These are phyloP conservation scores for Nasalis larvatus DNA, from an alignment of 2,113 vertebrate genomes.

Conservation along the genomic window DNA sequence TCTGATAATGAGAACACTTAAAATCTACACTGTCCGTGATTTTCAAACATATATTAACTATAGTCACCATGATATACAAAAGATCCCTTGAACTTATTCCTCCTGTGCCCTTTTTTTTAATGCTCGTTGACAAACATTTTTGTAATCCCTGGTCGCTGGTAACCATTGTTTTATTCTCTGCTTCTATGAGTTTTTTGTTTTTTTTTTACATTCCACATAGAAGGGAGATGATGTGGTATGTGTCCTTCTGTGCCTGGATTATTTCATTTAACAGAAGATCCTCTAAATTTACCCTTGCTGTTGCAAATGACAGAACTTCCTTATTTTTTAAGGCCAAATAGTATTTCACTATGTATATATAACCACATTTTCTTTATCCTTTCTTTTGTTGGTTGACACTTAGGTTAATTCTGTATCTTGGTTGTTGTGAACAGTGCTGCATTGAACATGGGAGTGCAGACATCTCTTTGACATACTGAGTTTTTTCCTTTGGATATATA, in stretches of 20 bases:
- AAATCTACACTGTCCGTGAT: background rate
- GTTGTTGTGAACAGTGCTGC: no score
- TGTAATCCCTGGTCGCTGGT: no score
- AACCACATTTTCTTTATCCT: background rate
- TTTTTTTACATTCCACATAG: background rate
- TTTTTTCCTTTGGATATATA: background rate
- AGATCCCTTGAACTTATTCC: background rate
- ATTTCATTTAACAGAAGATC: background rate
- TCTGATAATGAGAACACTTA: no score
- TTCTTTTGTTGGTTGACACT: background rate
- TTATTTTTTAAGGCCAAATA: background rate
- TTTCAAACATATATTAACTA: background rate
- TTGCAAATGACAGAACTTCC: background rate
- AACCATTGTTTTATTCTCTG: background rate
- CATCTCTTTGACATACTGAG: background rate
- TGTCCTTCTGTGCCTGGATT: background rate
- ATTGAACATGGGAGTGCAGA: background rate
- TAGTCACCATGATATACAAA: no score
- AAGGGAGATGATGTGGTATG: background rate
- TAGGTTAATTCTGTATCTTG: background rate
- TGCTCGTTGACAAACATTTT: background rate
- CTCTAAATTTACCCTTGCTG: background rate
- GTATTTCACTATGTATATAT: background rate
- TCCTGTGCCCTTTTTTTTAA: no score
- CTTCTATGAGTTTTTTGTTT: background rate